Percentiles rank a stretch among this genome's conserved stretches.
These are phyloP conservation scores for Bombyx mori DNA, from an alignment of 1,140 invertebrate species.

Conservation along the genomic window DNA sequence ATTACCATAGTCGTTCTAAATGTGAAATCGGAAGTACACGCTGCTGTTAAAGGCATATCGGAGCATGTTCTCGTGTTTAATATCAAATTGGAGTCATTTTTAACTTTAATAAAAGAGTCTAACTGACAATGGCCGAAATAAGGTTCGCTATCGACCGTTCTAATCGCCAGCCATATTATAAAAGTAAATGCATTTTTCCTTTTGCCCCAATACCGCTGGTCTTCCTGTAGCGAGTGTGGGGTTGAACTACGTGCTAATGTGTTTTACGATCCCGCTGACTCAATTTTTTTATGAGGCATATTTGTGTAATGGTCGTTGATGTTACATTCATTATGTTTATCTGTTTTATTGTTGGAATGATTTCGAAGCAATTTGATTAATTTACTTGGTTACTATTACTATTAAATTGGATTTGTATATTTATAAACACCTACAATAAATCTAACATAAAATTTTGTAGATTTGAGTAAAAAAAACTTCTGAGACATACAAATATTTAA, in stretches of 20 bases:
- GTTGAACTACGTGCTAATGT: conserved; percentile 59
- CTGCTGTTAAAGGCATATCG: conserved; percentile 6
- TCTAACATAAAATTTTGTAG: no score
- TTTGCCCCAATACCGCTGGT: conserved; percentile 46
- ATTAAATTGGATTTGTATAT: no score
- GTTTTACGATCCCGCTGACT: conserved; percentile 44
- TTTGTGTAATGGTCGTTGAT: conserved; percentile 12
- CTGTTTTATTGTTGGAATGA: conserved; percentile 1
- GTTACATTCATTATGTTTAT: conserved; percentile 16
- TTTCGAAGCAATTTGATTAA: background rate
- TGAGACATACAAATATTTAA: no score
- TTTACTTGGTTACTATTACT: conserved; percentile 1
- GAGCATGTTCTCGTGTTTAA: background rate
- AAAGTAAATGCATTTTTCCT: conserved; percentile 63
- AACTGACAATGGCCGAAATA: conserved; percentile 30
- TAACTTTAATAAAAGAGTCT: conserved; percentile 23
- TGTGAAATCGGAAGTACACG: background rate
- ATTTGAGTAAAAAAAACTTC: no score
- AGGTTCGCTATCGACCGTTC: conserved; percentile 17
- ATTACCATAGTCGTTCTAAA: background rate
- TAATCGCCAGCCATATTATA: conserved; percentile 56
- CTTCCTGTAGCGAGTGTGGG: conserved; percentile 21
- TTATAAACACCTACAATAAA: no score
- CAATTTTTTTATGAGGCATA: conserved; percentile 22
- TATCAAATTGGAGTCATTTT: conserved; percentile 24